These are phyloP conservation scores for Myoxocephalus aenaeus DNA, from an alignment of 2,797 vertebrate species.

Conservation along the genomic window DNA sequence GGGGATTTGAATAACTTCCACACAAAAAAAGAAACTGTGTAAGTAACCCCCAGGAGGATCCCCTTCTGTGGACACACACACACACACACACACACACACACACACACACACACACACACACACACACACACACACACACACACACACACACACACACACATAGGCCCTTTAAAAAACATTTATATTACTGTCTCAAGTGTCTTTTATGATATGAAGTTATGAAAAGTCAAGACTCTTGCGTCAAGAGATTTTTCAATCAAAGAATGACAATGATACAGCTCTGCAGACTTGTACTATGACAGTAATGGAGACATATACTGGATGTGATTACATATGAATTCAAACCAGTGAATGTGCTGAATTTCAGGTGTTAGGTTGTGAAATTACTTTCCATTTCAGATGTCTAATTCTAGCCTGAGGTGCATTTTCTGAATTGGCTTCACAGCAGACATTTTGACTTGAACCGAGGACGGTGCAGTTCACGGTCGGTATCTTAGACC, in stretches of 20 bases:
- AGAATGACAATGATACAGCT: neutral
- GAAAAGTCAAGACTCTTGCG: neutral
- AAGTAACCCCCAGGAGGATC: slow-evolving; percentile 26
- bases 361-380: slow-evolving; percentile 4
- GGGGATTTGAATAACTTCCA: slow-evolving; percentile 59
- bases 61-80: neutral
- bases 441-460: neutral
- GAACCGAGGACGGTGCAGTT: neutral
- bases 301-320: neutral
- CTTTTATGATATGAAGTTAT: neutral
- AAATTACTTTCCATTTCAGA: slow-evolving; percentile 12
- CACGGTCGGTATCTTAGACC: too few species aligned
- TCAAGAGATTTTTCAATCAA: neutral
- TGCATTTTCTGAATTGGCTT: neutral
- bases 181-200: neutral
- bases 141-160: too few species aligned
- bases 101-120: neutral
- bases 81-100: neutral
- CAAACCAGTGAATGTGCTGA: neutral
- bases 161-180: neutral
- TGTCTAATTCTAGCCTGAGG: neutral
- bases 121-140: neutral
- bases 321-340: slow-evolving; percentile 8
- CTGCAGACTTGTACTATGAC: neutral
- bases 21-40: slow-evolving; percentile 6